A percentile compares a stretch with the other conserved stretches of the same genome.
Evolutionary conservation across 2,113 vertebrate genomes (phyloP).

Genomic region (Alligator sinensis): DNA sequence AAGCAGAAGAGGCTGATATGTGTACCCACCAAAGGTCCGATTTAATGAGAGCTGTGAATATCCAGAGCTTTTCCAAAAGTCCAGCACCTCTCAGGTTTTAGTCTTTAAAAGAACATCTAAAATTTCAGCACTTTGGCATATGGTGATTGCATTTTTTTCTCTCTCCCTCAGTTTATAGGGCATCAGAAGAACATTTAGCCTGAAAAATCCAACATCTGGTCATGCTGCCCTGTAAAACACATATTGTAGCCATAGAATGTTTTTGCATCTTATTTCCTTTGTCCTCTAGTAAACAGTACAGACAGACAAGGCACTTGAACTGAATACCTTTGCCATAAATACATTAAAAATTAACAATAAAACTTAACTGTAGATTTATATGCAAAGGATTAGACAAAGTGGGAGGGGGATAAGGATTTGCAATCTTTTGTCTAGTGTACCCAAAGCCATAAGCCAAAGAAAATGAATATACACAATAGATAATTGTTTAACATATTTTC

Average conservation of each 20-base stretch:
- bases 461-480: slow-evolving; percentile 12
- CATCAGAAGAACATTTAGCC: slow-evolving; percentile 34
- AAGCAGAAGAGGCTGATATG: background rate
- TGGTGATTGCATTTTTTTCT: background rate
- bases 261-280: slow-evolving; percentile 45
- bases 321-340: slow-evolving; percentile 29
- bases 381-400: background rate
- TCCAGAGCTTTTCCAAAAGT: background rate
- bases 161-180: background rate
- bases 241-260: slow-evolving; percentile 1
- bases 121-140: slow-evolving; percentile 1
- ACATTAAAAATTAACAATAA: slow-evolving; percentile 41
- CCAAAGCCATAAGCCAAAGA: slow-evolving; percentile 10
- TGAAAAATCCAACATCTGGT: slow-evolving; percentile 26
- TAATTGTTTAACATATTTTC: slow-evolving; percentile 50
- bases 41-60: background rate
- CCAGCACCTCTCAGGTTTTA: background rate
- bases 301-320: slow-evolving; percentile 11
- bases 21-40: background rate
- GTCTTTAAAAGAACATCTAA: background rate
- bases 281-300: background rate
- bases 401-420: background rate
- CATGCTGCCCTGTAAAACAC: slow-evolving; percentile 16
- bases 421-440: background rate
- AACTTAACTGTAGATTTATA: slow-evolving; percentile 25